Evolutionary conservation across 1,140 invertebrate species (phyloP), one percentile per base, ranked within the genome.

Genomic region (Hyles euphorbiae): DNA sequence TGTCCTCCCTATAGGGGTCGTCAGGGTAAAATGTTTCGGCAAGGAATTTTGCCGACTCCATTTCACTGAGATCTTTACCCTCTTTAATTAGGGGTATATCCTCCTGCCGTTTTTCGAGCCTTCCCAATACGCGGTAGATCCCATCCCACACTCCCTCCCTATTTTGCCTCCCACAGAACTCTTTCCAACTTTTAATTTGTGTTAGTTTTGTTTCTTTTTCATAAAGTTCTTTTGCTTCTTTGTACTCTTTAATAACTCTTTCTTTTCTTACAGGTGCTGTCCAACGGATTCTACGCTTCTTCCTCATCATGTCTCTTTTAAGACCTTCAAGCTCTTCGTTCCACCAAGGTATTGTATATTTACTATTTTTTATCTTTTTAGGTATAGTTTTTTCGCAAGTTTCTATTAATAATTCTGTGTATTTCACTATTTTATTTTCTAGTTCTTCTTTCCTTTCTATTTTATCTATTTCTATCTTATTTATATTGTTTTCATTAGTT

Each of bases 21-120:
- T 5, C 49, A 1, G 58, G 52, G 51, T 47, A 59, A n/a, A 59
- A 59, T 0, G 56, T 50, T 6, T 60, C 55, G 0, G 65, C 61
- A 10, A 67, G 36, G 0, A 58, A 7, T 8, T 11, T 34, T 7
- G 34, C 51, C 33, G 51, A 52, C n/a, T 52, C 51, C 32, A 34
- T 9, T 5, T 12, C 32, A 0, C 9, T 9, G 32, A 52, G 34
- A 3, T 6, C 8, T 11, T 36, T 34, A 5, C 51, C 51, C 3
- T 34, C 8, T 4, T 3, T 36, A 3, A 34, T 34, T 3, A 52
- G 34, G 3, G 33, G 51, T 10, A 10, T 6, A 33, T 52, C 51
- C 4, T 52, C 51, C 3, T 34, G 34, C 8, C 33, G 32, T 11
- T 33, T 33, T 10, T 6, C 4, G 2, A 33, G 2, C 34, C 10